A percentile compares a stretch with the other conserved stretches of the same genome.
These are phyloP conservation scores for Apogon talboti DNA, from an alignment of 2,797 vertebrate genomes.

Conservation along the genomic window DNA sequence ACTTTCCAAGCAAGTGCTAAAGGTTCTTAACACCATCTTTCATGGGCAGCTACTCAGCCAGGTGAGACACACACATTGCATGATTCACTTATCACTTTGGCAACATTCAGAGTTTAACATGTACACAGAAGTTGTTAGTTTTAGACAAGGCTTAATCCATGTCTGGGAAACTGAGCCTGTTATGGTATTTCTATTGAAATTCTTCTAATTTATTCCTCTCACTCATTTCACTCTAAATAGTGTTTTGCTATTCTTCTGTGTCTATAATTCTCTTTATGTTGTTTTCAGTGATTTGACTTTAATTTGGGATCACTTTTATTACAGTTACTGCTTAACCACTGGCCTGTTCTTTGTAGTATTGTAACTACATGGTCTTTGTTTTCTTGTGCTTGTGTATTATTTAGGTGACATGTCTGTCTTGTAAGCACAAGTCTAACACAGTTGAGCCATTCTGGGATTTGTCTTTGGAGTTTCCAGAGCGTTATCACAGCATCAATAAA, in stretches of 20 bases:
- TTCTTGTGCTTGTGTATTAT: constrained; percentile 8
- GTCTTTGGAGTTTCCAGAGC: constrained; percentile 97
- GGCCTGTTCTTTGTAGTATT: too few species aligned
- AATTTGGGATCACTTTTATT: too few species aligned
- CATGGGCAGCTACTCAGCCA: constrained; percentile 98
- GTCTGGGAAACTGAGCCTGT: too few species aligned
- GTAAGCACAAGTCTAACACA: constrained; percentile 98
- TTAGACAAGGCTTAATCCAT: too few species aligned
- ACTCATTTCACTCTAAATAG: too few species aligned
- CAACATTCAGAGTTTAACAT: neutral
- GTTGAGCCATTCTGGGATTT: constrained; percentile 99
- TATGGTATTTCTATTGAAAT: too few species aligned
- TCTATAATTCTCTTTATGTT: too few species aligned
- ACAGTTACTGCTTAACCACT: too few species aligned
- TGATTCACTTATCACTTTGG: neutral
- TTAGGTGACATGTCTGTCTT: constrained; percentile 96
- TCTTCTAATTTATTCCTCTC: too few species aligned
- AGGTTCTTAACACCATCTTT: constrained; percentile 99
- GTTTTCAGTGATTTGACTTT: too few species aligned
- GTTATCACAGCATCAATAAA: constrained; percentile 92
- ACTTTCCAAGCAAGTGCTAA: constrained; percentile 98
- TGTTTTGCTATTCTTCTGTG: too few species aligned
- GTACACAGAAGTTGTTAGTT: neutral
- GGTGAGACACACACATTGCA: constrained; percentile 78
- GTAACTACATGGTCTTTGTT: neutral